Base-by-base conservation (phyloP, 1,140 invertebrate species). In the Drosophila repleta region DNA sequence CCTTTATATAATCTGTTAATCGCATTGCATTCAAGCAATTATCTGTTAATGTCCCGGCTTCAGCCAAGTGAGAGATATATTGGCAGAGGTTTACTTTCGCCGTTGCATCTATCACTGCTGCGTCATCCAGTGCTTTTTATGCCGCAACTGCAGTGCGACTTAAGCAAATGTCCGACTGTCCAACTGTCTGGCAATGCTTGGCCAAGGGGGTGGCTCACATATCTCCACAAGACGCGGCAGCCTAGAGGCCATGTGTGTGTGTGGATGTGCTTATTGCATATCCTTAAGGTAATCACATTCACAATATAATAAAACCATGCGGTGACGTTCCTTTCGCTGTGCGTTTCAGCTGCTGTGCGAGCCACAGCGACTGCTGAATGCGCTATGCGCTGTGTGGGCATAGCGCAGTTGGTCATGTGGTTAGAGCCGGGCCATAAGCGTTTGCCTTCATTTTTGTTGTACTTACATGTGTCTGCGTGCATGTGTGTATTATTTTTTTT, bases 221-320 rank as follows among this genome's bases (percentile, higher is more conserved):
- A 80, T 48, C 62, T 63, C 46, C 80, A 64, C 35, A 63, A 51
- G 35, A 4, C 39, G 7, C 15, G 13, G 32, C 43, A 26, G 15
- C 39, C 51, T 51, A 45, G 17, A 35, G 13, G 4, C 3, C 21
- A 6, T 24, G 20, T 43, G 51, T 58, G 37, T 66, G 65, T 71
- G 58, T 73, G 61, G 76, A 69, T 83, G 84, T 74, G 76, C 79
- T 88, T 88, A 88, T 83, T 88, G 83, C 83, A 88, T 88, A 88
- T 88, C 83, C 83, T 88, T 88, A 88, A 88, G 83, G 83, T 88
- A 88, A 88, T 88, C 83, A 88, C 83, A 88, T 88, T 88, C 83
- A 83, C 83, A 88, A 88, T 88, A 89, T 88, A 88, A 88, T 88
- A 88, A 88, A 88, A 88, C 76, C 83, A 88, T 88, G 84, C 77